These are phyloP conservation scores for Drosophila picticornis DNA, from an alignment of 2,888 invertebrate genomes.

Conservation along the genomic window DNA sequence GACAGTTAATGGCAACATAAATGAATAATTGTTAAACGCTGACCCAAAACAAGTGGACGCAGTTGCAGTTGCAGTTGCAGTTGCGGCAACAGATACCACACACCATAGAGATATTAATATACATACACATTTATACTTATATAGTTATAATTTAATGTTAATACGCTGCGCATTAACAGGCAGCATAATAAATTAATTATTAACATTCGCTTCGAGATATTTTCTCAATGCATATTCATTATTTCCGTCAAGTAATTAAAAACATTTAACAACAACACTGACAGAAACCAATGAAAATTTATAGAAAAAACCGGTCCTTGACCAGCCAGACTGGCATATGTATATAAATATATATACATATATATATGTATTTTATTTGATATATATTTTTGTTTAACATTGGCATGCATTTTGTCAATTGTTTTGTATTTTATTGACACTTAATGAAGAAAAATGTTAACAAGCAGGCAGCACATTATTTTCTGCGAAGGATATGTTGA, in stretches of 20 bases:
- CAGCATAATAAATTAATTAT: constrained; percentile 65
- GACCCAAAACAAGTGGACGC: constrained; percentile 7
- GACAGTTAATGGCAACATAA: constrained; percentile 24
- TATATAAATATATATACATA: constrained; percentile 28
- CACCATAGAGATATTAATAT: constrained; percentile 4
- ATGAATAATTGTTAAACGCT: constrained; percentile 40
- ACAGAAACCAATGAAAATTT: constrained; percentile 18
- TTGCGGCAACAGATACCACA: constrained; percentile 13
- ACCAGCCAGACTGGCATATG: constrained; percentile 8
- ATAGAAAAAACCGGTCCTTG: constrained; percentile 27
- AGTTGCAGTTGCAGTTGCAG: constrained; percentile 4
- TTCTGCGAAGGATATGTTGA: constrained; percentile 2
- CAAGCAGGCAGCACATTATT: constrained; percentile 26
- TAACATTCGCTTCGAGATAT: constrained; percentile 31
- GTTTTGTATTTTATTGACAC: constrained; percentile 41
- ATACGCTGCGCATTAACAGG: constrained; percentile 56
- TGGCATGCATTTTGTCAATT: constrained; percentile 35
- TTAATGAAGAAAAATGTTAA: constrained; percentile 56
- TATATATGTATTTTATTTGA: constrained; percentile 60
- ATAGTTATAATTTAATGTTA: constrained; percentile 55
- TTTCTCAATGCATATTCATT: constrained; percentile 12
- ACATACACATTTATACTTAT: neutral
- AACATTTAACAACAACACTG: constrained; percentile 12
- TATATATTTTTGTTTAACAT: constrained; percentile 26
- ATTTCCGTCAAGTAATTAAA: constrained; percentile 65